Conservation (phyloP, 2,113 vertebrate genomes). For the Leptodactylus fuscus region DNA sequence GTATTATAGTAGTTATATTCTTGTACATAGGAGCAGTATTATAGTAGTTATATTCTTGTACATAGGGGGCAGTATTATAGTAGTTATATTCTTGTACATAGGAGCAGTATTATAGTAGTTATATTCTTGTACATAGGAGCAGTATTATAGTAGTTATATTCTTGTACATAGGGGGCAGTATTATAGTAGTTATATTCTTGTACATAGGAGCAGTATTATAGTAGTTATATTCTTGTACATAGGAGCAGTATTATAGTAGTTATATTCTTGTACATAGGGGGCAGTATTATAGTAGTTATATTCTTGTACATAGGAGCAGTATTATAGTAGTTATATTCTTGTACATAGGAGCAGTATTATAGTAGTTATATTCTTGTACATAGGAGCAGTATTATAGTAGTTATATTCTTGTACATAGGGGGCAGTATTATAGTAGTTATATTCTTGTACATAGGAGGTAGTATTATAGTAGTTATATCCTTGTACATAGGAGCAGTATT, state of each 20-base stretch:
- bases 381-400: background rate
- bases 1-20: slow-evolving; percentile 23
- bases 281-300: slow-evolving; percentile 17
- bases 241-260: background rate
- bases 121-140: background rate
- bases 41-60: slow-evolving; percentile 21
- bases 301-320: background rate
- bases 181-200: slow-evolving; percentile 22
- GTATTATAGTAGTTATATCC: no score
- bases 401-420: background rate
- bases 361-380: background rate
- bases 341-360: slow-evolving; percentile 11
- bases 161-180: background rate
- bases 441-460: no score
- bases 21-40: slow-evolving; percentile 9
- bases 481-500: background rate
- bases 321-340: slow-evolving; percentile 19
- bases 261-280: background rate
- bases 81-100: background rate
- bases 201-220: slow-evolving; percentile 11
- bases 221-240: background rate
- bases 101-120: no score
- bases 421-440: no score
- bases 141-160: slow-evolving; percentile 22
- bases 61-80: background rate